Conservation (phyloP, 2,113 vertebrate species). For the Laterallus jamaicensis region DNA sequence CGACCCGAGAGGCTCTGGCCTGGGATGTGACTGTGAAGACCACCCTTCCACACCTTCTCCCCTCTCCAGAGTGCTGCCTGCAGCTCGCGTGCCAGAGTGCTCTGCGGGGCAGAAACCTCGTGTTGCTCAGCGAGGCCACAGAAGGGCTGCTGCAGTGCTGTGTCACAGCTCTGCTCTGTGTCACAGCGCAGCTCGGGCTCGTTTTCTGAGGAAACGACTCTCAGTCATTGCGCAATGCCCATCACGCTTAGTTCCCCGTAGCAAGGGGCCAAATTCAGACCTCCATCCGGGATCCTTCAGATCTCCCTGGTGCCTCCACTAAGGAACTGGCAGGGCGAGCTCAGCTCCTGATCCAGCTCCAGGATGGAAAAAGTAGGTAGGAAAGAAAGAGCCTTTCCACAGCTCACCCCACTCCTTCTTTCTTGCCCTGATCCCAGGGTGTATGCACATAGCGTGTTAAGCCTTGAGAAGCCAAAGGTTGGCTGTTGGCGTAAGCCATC, state of each 20-base stretch:
- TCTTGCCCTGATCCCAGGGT: not conserved
- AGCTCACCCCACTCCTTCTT: not conserved
- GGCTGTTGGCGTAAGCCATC: not conserved
- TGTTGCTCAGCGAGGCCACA: not conserved
- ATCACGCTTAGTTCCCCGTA: not conserved
- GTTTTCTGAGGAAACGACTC: not conserved
- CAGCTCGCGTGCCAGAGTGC: not conserved
- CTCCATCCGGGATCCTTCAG: not conserved
- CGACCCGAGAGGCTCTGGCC: not conserved
- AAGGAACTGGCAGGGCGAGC: not conserved
- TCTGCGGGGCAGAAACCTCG: not conserved
- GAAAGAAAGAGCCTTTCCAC: not conserved
- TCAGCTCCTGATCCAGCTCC: not conserved
- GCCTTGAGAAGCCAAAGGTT: not conserved
- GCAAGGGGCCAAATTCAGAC: not conserved
- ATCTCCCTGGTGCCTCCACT: not conserved
- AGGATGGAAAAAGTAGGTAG: too few relatives aligned
- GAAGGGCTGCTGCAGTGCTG: not conserved
- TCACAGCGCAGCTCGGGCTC: not conserved
- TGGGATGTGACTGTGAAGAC: not conserved
- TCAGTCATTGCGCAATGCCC: accelerated
- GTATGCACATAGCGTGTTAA: not conserved
- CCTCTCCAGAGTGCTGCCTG: not conserved
- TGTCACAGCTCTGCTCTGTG: not conserved
- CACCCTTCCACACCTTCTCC: not conserved